phyloP scores from a whole-genome alignment of 2,888 invertebrate species.

The Drosophila robusta region DNA sequence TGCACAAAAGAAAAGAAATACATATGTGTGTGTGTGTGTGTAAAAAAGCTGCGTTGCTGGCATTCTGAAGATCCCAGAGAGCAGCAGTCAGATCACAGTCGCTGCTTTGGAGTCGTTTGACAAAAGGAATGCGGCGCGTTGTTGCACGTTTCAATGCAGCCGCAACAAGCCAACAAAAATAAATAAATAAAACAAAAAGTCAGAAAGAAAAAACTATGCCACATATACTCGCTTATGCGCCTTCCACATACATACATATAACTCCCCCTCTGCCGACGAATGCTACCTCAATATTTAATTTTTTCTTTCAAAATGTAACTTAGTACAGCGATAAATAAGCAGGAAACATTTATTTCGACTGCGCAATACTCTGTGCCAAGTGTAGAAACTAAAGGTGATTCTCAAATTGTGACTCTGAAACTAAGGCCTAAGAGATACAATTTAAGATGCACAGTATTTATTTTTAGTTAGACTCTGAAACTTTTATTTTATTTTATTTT shows the following conservation, averaged over 20 bases:
- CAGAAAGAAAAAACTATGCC: conserved; percentile 18
- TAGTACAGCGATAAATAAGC: conserved; percentile 8
- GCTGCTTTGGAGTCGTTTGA: conserved; percentile 50
- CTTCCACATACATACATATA: conserved; percentile 20
- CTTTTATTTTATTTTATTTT: too few relatives aligned
- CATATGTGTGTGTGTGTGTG: background rate
- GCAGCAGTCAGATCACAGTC: conserved; percentile 30
- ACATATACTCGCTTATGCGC: conserved; percentile 31
- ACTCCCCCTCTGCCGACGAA: conserved; percentile 3
- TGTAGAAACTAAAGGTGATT: too few relatives aligned
- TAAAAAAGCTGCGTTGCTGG: conserved; percentile 40
- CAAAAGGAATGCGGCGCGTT: conserved; percentile 60
- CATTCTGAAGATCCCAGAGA: conserved; percentile 56
- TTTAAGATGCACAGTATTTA: too few relatives aligned
- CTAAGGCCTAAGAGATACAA: too few relatives aligned
- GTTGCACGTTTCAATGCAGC: conserved; percentile 51
- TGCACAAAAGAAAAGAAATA: background rate
- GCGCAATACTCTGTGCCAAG: background rate
- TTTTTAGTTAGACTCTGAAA: too few relatives aligned
- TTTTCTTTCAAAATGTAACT: conserved; percentile 8
- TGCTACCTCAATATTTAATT: conserved; percentile 36
- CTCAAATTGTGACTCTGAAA: too few relatives aligned
- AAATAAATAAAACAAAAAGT: conserved; percentile 1
- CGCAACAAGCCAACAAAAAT: conserved; percentile 10
- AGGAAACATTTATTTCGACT: background rate